Evolutionary conservation across 2,888 invertebrate genomes (phyloP), one percentile per base, ranked within the genome.

Genomic region (Allolobophora icterica): DNA sequence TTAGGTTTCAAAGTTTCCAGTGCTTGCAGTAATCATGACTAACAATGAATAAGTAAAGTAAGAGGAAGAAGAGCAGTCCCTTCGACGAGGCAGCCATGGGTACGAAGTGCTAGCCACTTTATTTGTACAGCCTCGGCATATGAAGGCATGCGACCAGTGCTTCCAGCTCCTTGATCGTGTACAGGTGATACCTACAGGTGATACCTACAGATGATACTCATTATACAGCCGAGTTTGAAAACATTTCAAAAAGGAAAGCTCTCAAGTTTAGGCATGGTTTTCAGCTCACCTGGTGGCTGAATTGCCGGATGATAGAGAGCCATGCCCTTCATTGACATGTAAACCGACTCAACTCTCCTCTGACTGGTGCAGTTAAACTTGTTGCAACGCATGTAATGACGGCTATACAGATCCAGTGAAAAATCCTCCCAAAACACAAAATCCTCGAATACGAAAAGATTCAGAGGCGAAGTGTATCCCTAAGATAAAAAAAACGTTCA

Each of bases 271-370:
- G 71, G 24, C 52, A 21, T 52, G 4, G 71, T n/a, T n/a, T 71
- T 17, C n/a, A 71, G 71, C n/a, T 93, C 92, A 95, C 95, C 94
- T 38, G 93, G 91, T 6, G 99, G 99, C 95, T 99, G 99, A 90
- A 99, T 96, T 0, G 98, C 97, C 0, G 98, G 98, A 95, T 99
- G 99, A 94, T 98, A 98, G 0, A 99, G 98, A 94, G 98, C 98
- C 92, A 99, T 98, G 19, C 58, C 24, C 87, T 8, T 42, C 30
- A 42, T 8, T 42, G 33, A 30, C 24, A 6, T 58, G 91, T 83
- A 40, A 71, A 0, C 6, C 34, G 38, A 38, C n/a, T 38, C 92
- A 30, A 98, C 98, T 98, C 45, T 42, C 0, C 98, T 98, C 95
- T 98, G 98, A 95, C 98, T 98, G 42, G 97, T 96, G 33, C 99